These are phyloP conservation scores for Pseudomyrmex gracilis DNA, from an alignment of 1,140 invertebrate species.

Conservation along the genomic window DNA sequence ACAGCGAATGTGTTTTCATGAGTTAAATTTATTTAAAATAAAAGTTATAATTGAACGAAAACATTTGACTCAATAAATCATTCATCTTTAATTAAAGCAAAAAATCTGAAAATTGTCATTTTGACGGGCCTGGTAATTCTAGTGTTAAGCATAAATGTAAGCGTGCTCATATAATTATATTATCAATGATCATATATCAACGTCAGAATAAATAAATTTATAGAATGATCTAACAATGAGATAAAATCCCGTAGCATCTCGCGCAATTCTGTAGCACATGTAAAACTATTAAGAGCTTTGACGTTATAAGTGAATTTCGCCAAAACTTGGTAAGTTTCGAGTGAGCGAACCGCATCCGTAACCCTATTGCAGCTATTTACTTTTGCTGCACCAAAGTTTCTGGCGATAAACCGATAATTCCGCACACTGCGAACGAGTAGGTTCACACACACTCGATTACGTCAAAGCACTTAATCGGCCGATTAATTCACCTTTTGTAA, in stretches of 20 bases:
- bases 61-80: too few relatives aligned
- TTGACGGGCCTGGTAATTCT: too few relatives aligned
- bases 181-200: conserved; percentile 9
- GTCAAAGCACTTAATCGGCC: conserved; percentile 25
- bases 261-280: background rate
- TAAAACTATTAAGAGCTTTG: conserved; percentile 63
- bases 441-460: background rate
- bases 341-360: conserved; percentile 6
- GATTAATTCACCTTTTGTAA: conserved; percentile 46
- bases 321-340: conserved; percentile 32
- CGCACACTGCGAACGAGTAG: background rate
- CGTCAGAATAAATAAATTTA: background rate
- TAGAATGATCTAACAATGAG: background rate
- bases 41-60: too few relatives aligned
- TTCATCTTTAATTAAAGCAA: too few relatives aligned
- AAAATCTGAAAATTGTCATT: too few relatives aligned
- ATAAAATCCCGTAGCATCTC: background rate
- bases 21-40: too few relatives aligned
- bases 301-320: conserved; percentile 57
- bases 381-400: conserved; percentile 28
- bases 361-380: conserved; percentile 23
- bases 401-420: conserved; percentile 13
- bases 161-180: background rate
- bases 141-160: too few relatives aligned
- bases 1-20: too few relatives aligned